Evolutionary conservation across 2,888 invertebrate species (phyloP).

Genomic region (Mythimna pallens): DNA sequence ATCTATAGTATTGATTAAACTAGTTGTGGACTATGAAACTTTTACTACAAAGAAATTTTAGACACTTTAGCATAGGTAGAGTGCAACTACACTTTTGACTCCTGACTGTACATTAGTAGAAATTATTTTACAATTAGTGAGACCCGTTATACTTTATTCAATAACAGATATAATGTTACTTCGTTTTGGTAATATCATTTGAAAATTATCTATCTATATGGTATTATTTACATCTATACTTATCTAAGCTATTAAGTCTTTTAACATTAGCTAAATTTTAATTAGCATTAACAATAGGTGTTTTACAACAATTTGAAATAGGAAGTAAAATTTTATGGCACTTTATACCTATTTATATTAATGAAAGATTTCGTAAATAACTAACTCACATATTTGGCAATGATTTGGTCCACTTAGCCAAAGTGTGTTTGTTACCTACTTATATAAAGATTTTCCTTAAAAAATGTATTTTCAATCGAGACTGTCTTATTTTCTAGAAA

Average conservation of each 20-base stretch:
- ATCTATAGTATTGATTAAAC: no score
- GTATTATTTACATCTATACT: conserved; percentile 59
- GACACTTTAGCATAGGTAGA: no score
- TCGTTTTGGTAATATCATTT: conserved; percentile 54
- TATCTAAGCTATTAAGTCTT: conserved; percentile 65
- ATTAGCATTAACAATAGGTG: conserved; percentile 37
- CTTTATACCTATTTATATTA: conserved; percentile 46
- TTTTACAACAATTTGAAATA: conserved; percentile 48
- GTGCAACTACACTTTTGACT: no score
- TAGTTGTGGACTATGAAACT: no score
- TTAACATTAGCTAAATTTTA: conserved; percentile 55
- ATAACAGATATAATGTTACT: conserved; percentile 41
- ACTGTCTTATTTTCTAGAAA: background rate
- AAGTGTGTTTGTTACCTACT: conserved; percentile 29
- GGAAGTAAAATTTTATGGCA: conserved; percentile 59
- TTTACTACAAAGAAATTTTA: no score
- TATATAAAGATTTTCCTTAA: background rate
- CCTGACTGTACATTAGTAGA: conserved; percentile 12
- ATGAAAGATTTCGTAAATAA: conserved; percentile 36
- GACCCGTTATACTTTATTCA: conserved; percentile 44
- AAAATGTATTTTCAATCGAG: background rate
- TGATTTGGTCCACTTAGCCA: conserved; percentile 69
- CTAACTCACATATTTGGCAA: conserved; percentile 61
- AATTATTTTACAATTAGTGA: conserved; percentile 43
- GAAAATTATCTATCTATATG: conserved; percentile 53